These are phyloP conservation scores for Caenorhabditis sp. DNA, from an alignment of 2,888 invertebrate species.

Conservation along the genomic window DNA sequence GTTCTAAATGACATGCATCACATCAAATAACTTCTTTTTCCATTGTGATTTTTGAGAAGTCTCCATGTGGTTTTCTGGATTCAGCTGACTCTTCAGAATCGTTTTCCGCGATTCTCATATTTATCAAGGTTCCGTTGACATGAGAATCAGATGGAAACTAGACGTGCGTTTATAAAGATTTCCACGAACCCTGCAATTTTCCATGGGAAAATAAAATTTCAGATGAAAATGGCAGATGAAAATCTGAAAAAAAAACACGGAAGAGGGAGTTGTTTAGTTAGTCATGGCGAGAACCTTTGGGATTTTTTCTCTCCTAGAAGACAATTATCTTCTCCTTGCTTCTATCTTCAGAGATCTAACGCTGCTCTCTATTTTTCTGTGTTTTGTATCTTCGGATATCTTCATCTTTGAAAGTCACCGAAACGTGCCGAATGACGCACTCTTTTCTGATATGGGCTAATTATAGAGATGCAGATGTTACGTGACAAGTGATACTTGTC, in stretches of 20 bases:
- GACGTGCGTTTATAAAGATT: background rate
- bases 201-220: background rate
- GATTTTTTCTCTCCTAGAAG: background rate
- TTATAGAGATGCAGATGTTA: constrained; percentile 43
- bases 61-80: background rate
- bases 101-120: constrained; percentile 24
- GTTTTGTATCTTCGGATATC: background rate
- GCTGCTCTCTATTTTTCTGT: background rate
- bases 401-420: constrained; percentile 35
- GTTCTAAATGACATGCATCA: constrained; percentile 11
- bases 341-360: constrained; percentile 24
- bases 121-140: constrained; percentile 8
- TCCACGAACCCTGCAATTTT: background rate
- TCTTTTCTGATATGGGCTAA: constrained; percentile 17
- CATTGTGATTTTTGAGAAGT: constrained; percentile 9
- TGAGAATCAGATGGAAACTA: background rate
- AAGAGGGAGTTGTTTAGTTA: constrained; percentile 23
- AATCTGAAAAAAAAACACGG: constrained; percentile 20
- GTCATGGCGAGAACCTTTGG: constrained; percentile 19
- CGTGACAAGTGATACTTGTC: constrained; percentile 52
- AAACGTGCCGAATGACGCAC: constrained; percentile 48
- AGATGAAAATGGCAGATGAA: constrained; percentile 27
- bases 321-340: constrained; percentile 32
- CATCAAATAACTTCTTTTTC: constrained; percentile 4
- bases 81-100: background rate